Evolutionary conservation across 1,140 invertebrate genomes (phyloP), one percentile per base, ranked within the genome.

Genomic region (Grapholita molesta): DNA sequence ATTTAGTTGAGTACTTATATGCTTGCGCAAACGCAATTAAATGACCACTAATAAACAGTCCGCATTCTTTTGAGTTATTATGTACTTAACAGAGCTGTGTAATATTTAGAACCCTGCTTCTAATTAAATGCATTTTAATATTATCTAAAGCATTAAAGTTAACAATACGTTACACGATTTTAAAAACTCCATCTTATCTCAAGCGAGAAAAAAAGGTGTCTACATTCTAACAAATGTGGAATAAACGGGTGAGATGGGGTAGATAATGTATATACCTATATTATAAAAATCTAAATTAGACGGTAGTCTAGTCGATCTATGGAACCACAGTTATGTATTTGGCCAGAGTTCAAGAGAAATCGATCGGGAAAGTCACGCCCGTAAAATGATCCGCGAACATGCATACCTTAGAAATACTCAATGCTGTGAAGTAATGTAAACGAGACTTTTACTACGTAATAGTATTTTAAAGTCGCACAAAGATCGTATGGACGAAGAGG

Each of bases 331-430:
- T 0, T 12, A 55, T 35, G 11, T 28, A 53, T 18, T n/a, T 48
- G 67, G 25, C 74, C 72, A 82, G 76, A 83, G 83, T 71, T 75
- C 73, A 69, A 73, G 84, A 84, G 82, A 86, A 86, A 86, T 80
- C 81, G 75, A 80, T 78, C 76, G 84, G 75, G 84, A 86, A 86
- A 86, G 84, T 80, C 80, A 77, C 74, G 70, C 78, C 71, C 78
- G 68, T 77, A 68, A 75, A 71, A 83, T 78, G 74, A 78, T 79
- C 76, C 76, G 52, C 73, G 66, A 73, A 68, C 74, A 73, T 73
- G 71, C 72, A 66, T 64, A 66, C 32, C 25, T 11, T 25, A 21
- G 32, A 66, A 35, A 66, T 33, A n/a, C 42, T 11, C 23, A 57
- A 57, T 28, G 9, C 24, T 24, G 33, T 65, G 33, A 32, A 32